Evolutionary conservation across 2,888 invertebrate species (phyloP), one percentile per base, ranked within the genome.

Genomic region (Rhingia rostrata): DNA sequence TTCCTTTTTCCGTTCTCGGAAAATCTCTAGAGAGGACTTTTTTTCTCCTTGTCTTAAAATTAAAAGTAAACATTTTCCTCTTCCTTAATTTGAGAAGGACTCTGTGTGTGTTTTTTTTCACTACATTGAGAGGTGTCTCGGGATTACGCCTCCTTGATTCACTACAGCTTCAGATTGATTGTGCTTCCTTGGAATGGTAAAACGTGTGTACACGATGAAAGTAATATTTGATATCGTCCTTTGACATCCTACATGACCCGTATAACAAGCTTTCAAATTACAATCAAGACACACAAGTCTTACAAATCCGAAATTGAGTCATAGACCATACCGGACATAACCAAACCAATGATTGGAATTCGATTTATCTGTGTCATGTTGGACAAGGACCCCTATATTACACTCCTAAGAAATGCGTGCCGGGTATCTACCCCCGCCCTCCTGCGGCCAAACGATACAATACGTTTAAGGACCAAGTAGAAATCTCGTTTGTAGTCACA

Each of bases 191-290:
- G 22, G n/a, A 51, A 81, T 74, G 74, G 67, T 80, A 67, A 22
- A 80, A 75, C 75, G 70, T 81, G 54, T 64, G 49, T 32, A 12
- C 45, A 58, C 43, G 14, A 66, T 81, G 61, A 72, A 61, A 73
- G 47, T 78, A 63, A 83, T 83, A 67, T 78, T 73, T 79, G 64
- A 58, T 30, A 58, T 33, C 72, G 51, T 70, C 47, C 58, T 77
- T 69, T 67, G 60, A 14, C 22, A 22, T 5, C 32, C 4, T 41
- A 12, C n/a, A 22, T 12, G 43, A 7, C 39, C 51, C 10, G 33
- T 66, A 83, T 72, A 79, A 83, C 83, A 79, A 79, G 73, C 79
- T 69, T 79, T 83, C 54, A 83, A 83, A 79, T 79, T 79, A 64
- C 83, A 83, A 83, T 83, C 83, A 79, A 69, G 83, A 74, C 64